Base-by-base conservation (phyloP, 2,797 vertebrate species). In the Leucoraja ocellata region DNA sequence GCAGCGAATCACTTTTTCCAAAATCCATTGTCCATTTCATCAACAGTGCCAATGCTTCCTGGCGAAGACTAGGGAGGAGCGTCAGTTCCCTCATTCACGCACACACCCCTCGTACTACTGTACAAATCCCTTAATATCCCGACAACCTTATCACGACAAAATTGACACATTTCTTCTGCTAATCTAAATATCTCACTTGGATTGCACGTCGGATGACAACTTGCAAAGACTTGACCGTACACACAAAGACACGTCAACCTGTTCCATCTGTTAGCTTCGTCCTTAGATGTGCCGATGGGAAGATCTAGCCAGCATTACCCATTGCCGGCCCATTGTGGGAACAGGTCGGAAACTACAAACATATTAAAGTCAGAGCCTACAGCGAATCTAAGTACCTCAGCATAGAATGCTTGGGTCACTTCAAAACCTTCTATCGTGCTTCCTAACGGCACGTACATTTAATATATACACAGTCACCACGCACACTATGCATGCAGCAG, bases 381-480 rank as follows among this genome's bases (percentile, higher is more conserved):
- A 54, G 90, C 36, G 54, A 91, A 91, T 92, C 39, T 28, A 92
- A 11, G 54, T 92, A 71, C 39, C 73, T 76, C n/a, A 39, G 46
- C 36, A 76, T 28, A 58, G 71, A 39, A 76, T n/a, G 39, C 71
- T 76, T 76, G 39, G 39, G 23, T 39, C 68, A 91, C 11, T 16
- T 68, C 18, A 73, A 68, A 21, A 23, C 25, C 88, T 71, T 92
- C 71, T 76, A 84, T 71, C 32, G 23, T 28, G 18, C 71, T 92
- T 23, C 9, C 88, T 91, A 92, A 23, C 28, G 74, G 14, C 71
- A 92, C 11, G 13, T 74, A 92, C 36, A 54, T 92, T 92, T 14
- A 92, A 76, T 92, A 92, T 76, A 68, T 74, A 91, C 63, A 91
- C 86, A 71, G 54, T n/a, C 83, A 58, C 3, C 39, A 83, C 4